Base-by-base conservation (phyloP, 2,113 vertebrate species). In the Myrmecobius fasciatus region DNA sequence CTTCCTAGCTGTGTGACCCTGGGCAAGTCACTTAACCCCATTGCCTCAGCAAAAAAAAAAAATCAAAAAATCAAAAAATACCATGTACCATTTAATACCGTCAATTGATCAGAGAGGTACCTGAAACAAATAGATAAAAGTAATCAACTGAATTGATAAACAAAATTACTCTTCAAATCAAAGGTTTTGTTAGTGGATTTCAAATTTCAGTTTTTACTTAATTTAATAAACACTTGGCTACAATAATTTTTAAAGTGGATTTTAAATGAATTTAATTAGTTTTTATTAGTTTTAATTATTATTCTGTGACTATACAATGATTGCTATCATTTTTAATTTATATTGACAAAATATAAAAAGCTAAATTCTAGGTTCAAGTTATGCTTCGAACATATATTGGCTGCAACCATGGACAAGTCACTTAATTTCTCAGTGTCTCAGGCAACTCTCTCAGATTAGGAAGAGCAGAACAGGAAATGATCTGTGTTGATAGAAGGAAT, bases 161-260 rank as follows among this genome's bases (percentile, higher is more conserved):
- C 90, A 90, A 97, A 97, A 95, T 95, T 91, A 93, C 95, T 96
- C 96, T 96, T 94, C 94, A 93, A 91, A 96, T 96, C 51, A 67
- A 92, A 95, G 92, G 91, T 91, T 75, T 91, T 94, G 52, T 90
- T 75, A 95, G 91, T 96, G 91, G 94, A 93, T 96, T 95, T 94
- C 25, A 89, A 47, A 25, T n/a, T 54, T 17, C 17, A 17, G 53
- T 43, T 56, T 93, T 92, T 96, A 75, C 94, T 96, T 95, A 91
- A 91, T 95, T 94, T 93, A 92, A 51, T 89, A 92, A 97, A 95
- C 25, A 91, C 51, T 52, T 24, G 92, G 47, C 90, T 48, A 53
- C 94, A 52, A 96, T 25, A n/a, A 95, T 92, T 83, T 75, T 83
- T 43, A 56, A 67, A 91, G 91, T 91, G 25, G 22, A 3, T 60